Conservation (phyloP, 2,113 vertebrate species). For the Capreolus pygargus region DNA sequence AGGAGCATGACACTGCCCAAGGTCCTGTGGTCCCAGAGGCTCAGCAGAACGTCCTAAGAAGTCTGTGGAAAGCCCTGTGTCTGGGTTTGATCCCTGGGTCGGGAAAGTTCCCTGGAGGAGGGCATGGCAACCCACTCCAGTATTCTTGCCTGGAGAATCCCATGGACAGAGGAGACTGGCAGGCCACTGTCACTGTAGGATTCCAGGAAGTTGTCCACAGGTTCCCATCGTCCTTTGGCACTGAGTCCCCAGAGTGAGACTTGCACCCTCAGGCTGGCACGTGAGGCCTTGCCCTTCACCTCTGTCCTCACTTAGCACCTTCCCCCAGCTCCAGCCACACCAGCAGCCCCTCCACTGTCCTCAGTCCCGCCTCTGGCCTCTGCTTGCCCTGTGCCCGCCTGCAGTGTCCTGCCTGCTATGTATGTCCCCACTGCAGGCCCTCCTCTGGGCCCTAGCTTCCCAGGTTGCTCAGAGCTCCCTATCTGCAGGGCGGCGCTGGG, state of each 20-base stretch:
- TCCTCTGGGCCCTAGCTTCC: neutral
- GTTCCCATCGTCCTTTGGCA: neutral
- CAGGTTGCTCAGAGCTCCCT: neutral
- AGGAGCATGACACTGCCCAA: neutral
- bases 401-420: neutral
- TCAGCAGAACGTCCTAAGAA: neutral
- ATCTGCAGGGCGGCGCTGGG: neutral
- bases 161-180: neutral
- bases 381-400: neutral
- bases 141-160: neutral
- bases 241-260: neutral
- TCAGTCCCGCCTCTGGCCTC: neutral
- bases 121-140: neutral
- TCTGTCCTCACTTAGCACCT: neutral
- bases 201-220: neutral
- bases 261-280: neutral
- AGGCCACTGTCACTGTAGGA: neutral
- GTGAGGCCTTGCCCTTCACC: neutral
- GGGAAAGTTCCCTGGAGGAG: neutral
- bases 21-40: neutral
- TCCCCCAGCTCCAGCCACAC: neutral
- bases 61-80: neutral
- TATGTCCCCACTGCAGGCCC: neutral
- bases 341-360: neutral
- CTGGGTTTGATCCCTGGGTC: neutral